Conservation (phyloP, 30 jellyfish, hydroid and myxozoan species). For the Hydractinia echinata region DNA sequence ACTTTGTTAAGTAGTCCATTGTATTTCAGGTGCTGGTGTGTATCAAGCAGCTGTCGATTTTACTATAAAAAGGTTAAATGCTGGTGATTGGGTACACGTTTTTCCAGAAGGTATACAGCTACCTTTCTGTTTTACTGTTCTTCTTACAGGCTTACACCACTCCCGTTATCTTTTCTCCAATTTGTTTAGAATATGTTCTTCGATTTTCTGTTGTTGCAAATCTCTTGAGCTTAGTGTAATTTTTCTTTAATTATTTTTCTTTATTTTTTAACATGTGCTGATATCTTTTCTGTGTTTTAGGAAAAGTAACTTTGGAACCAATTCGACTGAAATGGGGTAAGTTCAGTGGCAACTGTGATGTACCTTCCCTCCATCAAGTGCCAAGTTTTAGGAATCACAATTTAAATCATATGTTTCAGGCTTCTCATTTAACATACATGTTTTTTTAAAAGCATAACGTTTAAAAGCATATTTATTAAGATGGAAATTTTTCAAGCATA, state of each 20-base stretch:
- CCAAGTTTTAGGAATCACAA: too few species aligned
- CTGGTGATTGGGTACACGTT: constrained; percentile 90
- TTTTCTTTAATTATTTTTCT: not conserved
- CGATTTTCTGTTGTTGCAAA: not conserved
- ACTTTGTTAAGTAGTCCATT: not conserved
- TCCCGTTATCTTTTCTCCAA: not conserved
- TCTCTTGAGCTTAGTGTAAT: not conserved
- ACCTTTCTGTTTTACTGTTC: too few species aligned
- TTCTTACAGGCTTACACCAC: not conserved
- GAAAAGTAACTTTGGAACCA: constrained; percentile 57
- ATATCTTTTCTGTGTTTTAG: constrained; percentile 21
- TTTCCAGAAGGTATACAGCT: constrained; percentile 82
- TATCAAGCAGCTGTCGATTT: constrained; percentile 72
- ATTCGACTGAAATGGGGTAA: constrained; percentile 87
- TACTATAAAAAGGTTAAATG: constrained; percentile 64
- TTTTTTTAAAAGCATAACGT: too few species aligned
- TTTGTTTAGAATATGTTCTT: not conserved
- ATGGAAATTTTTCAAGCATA: too few species aligned
- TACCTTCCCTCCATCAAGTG: too few species aligned
- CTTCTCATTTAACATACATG: too few species aligned
- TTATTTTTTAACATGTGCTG: too few species aligned
- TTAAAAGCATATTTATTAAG: too few species aligned
- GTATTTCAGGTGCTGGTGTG: constrained; percentile 72
- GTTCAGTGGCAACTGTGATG: not conserved
- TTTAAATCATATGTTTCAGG: too few species aligned